Percentiles rank a stretch among this genome's conserved stretches.
phyloP scores from a whole-genome alignment of 2,113 vertebrate genomes.

The Stegostoma tigrinum region DNA sequence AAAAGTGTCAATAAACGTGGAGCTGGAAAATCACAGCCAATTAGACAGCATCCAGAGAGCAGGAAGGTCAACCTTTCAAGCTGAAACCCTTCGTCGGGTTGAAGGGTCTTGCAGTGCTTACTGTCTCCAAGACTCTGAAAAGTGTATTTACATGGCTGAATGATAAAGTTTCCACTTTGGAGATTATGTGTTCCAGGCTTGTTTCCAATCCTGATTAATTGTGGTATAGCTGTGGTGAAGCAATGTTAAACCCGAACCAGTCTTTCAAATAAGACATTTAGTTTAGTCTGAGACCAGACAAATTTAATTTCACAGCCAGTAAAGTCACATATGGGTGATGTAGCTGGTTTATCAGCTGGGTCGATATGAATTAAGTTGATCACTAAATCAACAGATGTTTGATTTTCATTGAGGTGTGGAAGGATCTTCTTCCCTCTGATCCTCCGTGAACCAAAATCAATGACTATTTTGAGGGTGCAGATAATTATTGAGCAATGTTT shows the following conservation, averaged over 20 bases:
- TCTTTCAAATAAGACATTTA: not conserved
- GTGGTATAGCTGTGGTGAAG: too few species aligned
- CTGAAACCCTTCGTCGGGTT: too few species aligned
- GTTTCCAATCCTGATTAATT: not conserved
- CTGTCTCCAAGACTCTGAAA: not conserved
- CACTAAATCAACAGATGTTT: too few species aligned
- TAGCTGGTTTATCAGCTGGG: too few species aligned
- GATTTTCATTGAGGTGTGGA: not conserved
- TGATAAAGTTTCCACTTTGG: too few species aligned
- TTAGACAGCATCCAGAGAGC: too few species aligned
- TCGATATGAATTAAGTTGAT: too few species aligned
- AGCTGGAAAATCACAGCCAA: too few species aligned
- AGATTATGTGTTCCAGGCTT: not conserved
- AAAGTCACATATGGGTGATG: not conserved
- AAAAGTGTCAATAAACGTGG: not conserved
- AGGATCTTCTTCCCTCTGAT: not conserved
- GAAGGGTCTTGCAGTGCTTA: too few species aligned
- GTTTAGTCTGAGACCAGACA: not conserved
- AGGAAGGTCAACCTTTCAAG: too few species aligned
- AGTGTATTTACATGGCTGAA: not conserved
- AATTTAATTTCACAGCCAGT: not conserved
- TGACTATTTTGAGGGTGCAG: not conserved
- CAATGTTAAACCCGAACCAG: not conserved
- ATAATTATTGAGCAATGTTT: not conserved
- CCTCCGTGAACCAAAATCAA: not conserved